Conservation (phyloP, 2,797 vertebrate genomes). For the Characodon lateralis region DNA sequence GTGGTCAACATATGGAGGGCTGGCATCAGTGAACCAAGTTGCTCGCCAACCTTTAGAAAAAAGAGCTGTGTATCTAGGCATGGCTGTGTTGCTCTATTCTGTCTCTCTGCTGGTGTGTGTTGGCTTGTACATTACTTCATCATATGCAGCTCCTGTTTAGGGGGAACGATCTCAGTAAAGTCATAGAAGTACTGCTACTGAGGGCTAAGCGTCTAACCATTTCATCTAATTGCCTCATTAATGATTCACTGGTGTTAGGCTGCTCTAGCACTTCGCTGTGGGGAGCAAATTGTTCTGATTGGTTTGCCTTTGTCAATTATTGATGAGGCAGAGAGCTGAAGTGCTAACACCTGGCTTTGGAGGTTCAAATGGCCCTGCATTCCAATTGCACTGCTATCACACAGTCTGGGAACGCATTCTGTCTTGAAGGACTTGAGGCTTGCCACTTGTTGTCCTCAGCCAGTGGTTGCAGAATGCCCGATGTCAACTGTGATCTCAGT, state of each 20-base stretch:
- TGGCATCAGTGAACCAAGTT: constrained; percentile 60
- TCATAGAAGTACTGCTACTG: constrained; percentile 73
- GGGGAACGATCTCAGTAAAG: constrained; percentile 55
- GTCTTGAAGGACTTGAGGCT: constrained; percentile 49
- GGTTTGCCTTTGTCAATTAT: constrained; percentile 86
- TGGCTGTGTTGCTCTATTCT: constrained; percentile 27
- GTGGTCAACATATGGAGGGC: constrained; percentile 76
- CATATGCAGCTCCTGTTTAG: constrained; percentile 49
- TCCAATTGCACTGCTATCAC: constrained; percentile 74
- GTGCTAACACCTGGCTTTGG: constrained; percentile 82
- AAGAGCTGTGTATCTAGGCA: constrained; percentile 36
- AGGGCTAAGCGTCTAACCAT: constrained; percentile 81
- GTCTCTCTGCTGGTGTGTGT: constrained; percentile 30
- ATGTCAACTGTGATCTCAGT: constrained; percentile 63
- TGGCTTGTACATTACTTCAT: constrained; percentile 55
- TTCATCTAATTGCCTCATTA: constrained; percentile 87
- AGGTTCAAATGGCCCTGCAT: constrained; percentile 76
- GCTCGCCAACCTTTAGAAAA: constrained; percentile 50
- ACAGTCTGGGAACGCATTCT: constrained; percentile 64
- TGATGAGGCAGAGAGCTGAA: constrained; percentile 84
- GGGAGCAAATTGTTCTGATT: constrained; percentile 87
- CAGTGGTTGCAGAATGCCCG: constrained; percentile 58
- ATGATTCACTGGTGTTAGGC: constrained; percentile 84
- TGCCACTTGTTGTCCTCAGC: constrained; percentile 45
- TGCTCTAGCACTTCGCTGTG: constrained; percentile 83